Percentiles rank a stretch among this genome's conserved stretches.
phyloP scores from a whole-genome alignment of 1,140 invertebrate species.

The Drosophila mayri region DNA sequence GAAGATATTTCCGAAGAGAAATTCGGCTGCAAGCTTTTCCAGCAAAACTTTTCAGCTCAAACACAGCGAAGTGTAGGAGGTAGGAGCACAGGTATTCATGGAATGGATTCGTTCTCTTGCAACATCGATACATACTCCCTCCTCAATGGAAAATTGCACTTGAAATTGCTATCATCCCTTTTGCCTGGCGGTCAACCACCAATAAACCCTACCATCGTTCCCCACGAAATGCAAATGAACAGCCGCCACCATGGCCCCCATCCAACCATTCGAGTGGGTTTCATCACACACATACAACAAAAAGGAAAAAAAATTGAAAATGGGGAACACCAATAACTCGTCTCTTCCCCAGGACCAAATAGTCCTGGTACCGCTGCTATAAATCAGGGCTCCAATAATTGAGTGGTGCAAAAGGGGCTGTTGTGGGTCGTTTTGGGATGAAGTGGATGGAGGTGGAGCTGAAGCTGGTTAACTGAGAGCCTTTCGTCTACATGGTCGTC shows the following conservation, averaged over 20 bases:
- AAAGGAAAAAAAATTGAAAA: conserved; percentile 5
- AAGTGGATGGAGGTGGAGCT: not conserved
- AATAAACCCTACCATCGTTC: conserved; percentile 46
- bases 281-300: conserved; percentile 26
- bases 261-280: conserved; percentile 37
- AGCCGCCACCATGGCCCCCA: conserved; percentile 38
- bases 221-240: conserved; percentile 73
- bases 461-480: conserved; percentile 19
- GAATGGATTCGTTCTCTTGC: not conserved
- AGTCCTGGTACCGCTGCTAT: conserved; percentile 59
- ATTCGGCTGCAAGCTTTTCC: not conserved
- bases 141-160: conserved; percentile 62
- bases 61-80: not conserved
- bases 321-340: conserved; percentile 70
- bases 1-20: not conserved
- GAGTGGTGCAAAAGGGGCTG: conserved; percentile 66
- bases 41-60: conserved; percentile 1
- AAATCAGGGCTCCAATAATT: conserved; percentile 80
- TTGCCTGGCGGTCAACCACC: conserved; percentile 70
- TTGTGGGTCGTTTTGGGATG: conserved; percentile 5
- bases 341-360: conserved; percentile 51
- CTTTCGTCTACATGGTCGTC: conserved; percentile 59
- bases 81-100: conserved; percentile 1
- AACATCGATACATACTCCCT: conserved; percentile 51
- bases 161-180: conserved; percentile 62